A percentile compares a stretch with the other conserved stretches of the same genome.
Evolutionary conservation across 2,888 invertebrate species (phyloP).

Genomic region (Nomada hirtipes): DNA sequence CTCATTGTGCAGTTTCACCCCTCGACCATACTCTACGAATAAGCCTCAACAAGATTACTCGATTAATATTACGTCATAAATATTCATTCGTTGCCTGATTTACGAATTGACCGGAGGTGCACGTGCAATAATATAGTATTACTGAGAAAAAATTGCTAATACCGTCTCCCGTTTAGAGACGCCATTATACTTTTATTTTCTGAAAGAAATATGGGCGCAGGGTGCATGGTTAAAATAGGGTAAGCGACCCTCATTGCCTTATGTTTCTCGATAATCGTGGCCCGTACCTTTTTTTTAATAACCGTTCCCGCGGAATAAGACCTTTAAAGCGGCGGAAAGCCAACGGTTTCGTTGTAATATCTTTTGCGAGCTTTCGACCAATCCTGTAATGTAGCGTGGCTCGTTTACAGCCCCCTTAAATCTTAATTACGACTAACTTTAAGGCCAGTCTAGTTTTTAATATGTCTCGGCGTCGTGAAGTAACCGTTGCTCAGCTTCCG

Average conservation of each 20-base stretch:
- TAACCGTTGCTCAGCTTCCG: background rate
- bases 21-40: slow-evolving; percentile 62
- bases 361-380: slow-evolving; percentile 47
- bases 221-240: slow-evolving; percentile 48
- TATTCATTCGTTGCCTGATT: slow-evolving; percentile 77
- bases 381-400: slow-evolving; percentile 43
- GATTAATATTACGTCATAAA: slow-evolving; percentile 78
- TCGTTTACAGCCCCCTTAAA: slow-evolving; percentile 58
- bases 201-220: background rate
- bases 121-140: slow-evolving; percentile 52
- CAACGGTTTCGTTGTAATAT: slow-evolving; percentile 52
- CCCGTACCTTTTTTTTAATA: slow-evolving; percentile 51
- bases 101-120: slow-evolving; percentile 62
- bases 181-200: slow-evolving; percentile 46
- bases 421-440: slow-evolving; percentile 65
- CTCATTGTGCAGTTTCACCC: slow-evolving; percentile 63
- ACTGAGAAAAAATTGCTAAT: slow-evolving; percentile 60
- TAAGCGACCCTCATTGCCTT: slow-evolving; percentile 18
- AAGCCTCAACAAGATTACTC: slow-evolving; percentile 75
- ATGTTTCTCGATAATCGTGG: slow-evolving; percentile 30
- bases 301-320: slow-evolving; percentile 49
- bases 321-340: slow-evolving; percentile 48
- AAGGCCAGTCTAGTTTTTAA: slow-evolving; percentile 52
- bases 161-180: slow-evolving; percentile 11
- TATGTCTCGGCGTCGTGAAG: slow-evolving; percentile 7